phyloP scores from a whole-genome alignment of 1,140 invertebrate species.

The Microplitis mediator region DNA sequence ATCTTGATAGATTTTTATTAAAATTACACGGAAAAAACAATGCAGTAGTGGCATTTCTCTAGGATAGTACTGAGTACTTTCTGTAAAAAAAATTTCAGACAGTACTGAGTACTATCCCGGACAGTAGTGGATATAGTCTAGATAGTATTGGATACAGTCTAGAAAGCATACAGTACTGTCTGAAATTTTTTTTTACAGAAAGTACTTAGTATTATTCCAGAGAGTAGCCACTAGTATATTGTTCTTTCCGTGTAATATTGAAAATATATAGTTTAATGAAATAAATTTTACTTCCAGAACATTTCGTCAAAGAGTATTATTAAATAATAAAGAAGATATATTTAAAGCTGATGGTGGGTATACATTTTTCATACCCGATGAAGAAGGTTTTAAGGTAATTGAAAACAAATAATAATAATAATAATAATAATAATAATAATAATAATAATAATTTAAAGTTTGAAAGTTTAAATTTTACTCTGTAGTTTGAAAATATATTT shows the following conservation, averaged over 20 bases:
- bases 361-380: conserved; percentile 90
- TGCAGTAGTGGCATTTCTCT: no score
- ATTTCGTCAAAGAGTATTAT: conserved; percentile 75
- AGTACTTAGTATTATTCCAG: no score
- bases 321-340: conserved; percentile 73
- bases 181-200: no score
- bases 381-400: conserved; percentile 82
- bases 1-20: no score
- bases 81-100: no score
- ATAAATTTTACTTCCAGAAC: conserved; percentile 61
- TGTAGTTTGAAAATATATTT: neutral
- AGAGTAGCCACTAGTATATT: no score
- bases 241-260: neutral
- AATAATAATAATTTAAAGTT: neutral
- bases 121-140: no score
- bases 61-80: no score
- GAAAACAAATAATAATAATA: conserved; percentile 13
- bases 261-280: neutral
- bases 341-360: conserved; percentile 78
- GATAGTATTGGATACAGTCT: no score
- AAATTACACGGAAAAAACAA: no score
- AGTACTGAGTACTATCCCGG: no score
- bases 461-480: neutral
- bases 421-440: neutral
- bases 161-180: no score